Evolutionary conservation across 2,113 vertebrate genomes (phyloP), one percentile per base, ranked within the genome.

Genomic region (Oncorhynchus mykiss): DNA sequence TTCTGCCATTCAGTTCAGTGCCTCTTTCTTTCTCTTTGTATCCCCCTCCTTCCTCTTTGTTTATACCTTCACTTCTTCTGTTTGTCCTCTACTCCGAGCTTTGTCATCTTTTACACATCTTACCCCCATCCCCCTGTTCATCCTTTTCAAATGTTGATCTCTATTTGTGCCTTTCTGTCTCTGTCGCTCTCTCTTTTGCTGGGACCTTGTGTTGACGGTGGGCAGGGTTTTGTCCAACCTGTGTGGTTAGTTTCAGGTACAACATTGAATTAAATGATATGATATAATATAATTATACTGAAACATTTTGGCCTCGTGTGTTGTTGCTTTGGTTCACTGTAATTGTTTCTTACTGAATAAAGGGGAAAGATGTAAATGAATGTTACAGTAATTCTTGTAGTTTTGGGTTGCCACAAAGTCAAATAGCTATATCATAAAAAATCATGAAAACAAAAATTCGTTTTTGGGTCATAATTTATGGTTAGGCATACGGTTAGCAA

Each of bases 231-330:
- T 45, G 88, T 85, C 91, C 86, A 29, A 82, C 87, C 80, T 76
- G 85, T 92, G 91, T 93, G 89, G 90, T 93, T 92, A 93, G 90
- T 93, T 93, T 93, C 92, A 94, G 92, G 93, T 94, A 93, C 92
- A 92, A 92, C 88, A 87, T 90, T 89, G 87, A 92, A 90, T 92
- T 91, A 88, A 92, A 90, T 93, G 88, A 83, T 82, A 85, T 87
- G 89, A 92, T 91, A 91, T 93, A 93, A 92, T 92, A 94, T 93
- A 94, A 93, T 92, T 93, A 91, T 92, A 92, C 91, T 92, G 90
- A 92, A 92, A 91, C 86, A 83, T 78, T 34, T 1, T 57, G 73
- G 78, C 57, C 80, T 76, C n/a, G 62, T 74, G 82, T 80, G 74
- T 76, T 77, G 27, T 86, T 68, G 4, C 67, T 68, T 62, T 22